Evolutionary conservation across 2,113 vertebrate species (phyloP), one percentile per base, ranked within the genome.

Genomic region (Hippoglossus stenolepis): DNA sequence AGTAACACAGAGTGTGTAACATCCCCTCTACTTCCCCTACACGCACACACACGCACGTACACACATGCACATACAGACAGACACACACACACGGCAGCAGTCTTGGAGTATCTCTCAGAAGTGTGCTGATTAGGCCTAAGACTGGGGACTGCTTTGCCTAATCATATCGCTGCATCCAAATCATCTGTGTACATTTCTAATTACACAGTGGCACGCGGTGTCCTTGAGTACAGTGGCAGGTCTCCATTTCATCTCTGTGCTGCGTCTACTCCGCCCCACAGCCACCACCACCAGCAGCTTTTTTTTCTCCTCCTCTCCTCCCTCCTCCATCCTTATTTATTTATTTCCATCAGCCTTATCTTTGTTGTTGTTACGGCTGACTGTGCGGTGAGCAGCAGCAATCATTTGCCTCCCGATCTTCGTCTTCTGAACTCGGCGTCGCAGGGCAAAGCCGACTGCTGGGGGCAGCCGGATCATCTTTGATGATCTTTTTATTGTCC

Each of bases 131-230:
- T 95, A 94, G 91, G 88, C 85, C 87, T 88, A 87, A 92, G 90
- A 92, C 93, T 86, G 87, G 91, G 83, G 87, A 88, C 91, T 92
- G 92, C 91, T 91, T 91, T 92, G 84, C 89, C 89, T 95, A 94
- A 94, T 95, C 92, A 94, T 90, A 93, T 92, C 91, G 72, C 91
- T 86, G 92, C 90, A 91, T 94, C 93, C 93, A 93, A 94, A 94
- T 95, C 92, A 94, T 94, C 92, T 94, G 93, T 95, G 93, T 94
- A 92, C 92, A 93, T 94, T 93, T 93, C 93, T 95, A 95, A 95
- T 95, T 94, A 94, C 92, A 87, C 86, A 90, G 94, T 94, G 90
- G 87, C 84, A 87, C 80, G 80, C 86, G 74, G 91, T 86, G 92
- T 94, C 93, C 94, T 95, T 94, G 91, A 94, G 93, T 92, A 85